Evolutionary conservation across 2,797 vertebrate genomes (phyloP).

Genomic region (Sebastes diploproa): DNA sequence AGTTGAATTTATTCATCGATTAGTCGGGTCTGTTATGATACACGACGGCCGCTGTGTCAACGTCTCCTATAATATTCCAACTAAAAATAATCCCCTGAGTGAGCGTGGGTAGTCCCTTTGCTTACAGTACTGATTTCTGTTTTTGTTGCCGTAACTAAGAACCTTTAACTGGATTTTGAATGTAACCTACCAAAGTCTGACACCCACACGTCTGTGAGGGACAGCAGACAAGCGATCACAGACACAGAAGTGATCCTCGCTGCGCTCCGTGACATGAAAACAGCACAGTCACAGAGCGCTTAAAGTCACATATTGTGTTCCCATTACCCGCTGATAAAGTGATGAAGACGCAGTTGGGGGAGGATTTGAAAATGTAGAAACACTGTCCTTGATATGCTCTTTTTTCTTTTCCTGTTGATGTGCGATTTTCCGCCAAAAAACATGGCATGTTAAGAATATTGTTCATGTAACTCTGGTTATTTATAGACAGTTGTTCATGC

Average conservation of each 20-base stretch:
- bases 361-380: slow-evolving; percentile 14
- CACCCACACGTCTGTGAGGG: slow-evolving; percentile 45
- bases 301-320: slow-evolving; percentile 30
- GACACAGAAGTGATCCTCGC: slow-evolving; percentile 24
- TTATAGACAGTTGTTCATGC: slow-evolving; percentile 32
- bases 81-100: neutral
- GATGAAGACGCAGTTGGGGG: slow-evolving; percentile 9
- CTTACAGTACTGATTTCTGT: slow-evolving; percentile 1
- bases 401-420: neutral
- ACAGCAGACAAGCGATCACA: slow-evolving; percentile 32
- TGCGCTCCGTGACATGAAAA: slow-evolving; percentile 10
- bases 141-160: slow-evolving; percentile 16
- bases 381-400: neutral
- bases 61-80: too few species aligned
- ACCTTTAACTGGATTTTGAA: slow-evolving; percentile 35
- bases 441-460: neutral
- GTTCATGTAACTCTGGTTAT: slow-evolving; percentile 16
- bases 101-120: neutral
- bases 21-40: too few species aligned
- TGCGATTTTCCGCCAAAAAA: neutral
- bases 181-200: slow-evolving; percentile 32
- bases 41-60: too few species aligned
- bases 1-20: too few species aligned
- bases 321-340: slow-evolving; percentile 10
- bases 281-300: slow-evolving; percentile 6